Evolutionary conservation across 2,113 vertebrate species (phyloP).

Genomic region (Rhineura floridana): DNA sequence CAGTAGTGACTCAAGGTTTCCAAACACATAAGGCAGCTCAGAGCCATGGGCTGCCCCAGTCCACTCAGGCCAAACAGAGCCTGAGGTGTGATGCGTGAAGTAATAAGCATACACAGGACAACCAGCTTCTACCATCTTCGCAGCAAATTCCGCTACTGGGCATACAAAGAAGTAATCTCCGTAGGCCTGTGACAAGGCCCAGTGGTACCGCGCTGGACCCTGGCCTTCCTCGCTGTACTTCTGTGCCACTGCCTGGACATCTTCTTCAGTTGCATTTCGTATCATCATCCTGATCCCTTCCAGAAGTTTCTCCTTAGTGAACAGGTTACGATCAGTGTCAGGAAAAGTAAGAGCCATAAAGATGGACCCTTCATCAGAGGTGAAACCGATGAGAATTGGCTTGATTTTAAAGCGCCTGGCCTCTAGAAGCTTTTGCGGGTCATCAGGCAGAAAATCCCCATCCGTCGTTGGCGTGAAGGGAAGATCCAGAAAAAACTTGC

Average conservation of each 20-base stretch:
- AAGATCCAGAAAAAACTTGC: background rate
- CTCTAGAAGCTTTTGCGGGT: conserved; percentile 61
- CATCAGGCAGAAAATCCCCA: conserved; percentile 71
- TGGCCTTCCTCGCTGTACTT: conserved; percentile 74
- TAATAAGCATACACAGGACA: conserved; percentile 69
- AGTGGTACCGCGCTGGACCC: conserved; percentile 62
- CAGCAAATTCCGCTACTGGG: conserved; percentile 68
- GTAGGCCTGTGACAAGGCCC: conserved; percentile 59
- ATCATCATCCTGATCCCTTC: conserved; percentile 45
- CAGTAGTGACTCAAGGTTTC: conserved; percentile 69
- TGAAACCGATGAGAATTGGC: conserved; percentile 72
- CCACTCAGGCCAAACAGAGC: conserved; percentile 81
- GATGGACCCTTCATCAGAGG: conserved; percentile 73
- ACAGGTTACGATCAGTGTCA: conserved; percentile 67
- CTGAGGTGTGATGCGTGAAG: conserved; percentile 75
- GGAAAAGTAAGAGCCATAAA: conserved; percentile 34
- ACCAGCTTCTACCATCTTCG: conserved; percentile 61
- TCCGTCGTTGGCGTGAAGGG: conserved; percentile 71
- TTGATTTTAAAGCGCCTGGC: conserved; percentile 58
- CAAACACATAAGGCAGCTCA: conserved; percentile 81
- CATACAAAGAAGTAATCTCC: conserved; percentile 72
- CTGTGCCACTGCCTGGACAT: conserved; percentile 51
- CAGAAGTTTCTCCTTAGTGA: conserved; percentile 69
- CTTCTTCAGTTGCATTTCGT: conserved; percentile 28
- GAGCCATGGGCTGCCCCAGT: conserved; percentile 78